A percentile compares a stretch with the other conserved stretches of the same genome.
These are phyloP conservation scores for Octomys mimax DNA, from an alignment of 2,797 vertebrate species.

Conservation along the genomic window DNA sequence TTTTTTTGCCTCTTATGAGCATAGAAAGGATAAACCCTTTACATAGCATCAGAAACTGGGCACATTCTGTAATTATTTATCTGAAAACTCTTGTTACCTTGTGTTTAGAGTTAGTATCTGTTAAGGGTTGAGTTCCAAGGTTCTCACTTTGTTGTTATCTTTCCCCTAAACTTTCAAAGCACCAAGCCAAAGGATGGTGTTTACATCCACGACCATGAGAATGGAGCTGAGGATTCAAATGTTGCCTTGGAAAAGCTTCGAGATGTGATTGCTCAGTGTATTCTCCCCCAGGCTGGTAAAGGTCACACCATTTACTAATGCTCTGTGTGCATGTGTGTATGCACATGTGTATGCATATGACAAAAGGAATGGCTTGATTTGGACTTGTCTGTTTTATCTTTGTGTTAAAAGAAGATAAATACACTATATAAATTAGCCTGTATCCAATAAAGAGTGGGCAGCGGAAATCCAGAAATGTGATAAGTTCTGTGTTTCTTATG, in stretches of 20 bases:
- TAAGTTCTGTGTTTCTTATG: not conserved
- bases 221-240: conserved; percentile 95
- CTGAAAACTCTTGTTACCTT: conserved; percentile 59
- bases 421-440: not conserved
- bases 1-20: conserved; percentile 21
- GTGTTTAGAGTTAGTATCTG: conserved; percentile 50
- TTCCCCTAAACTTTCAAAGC: conserved; percentile 87
- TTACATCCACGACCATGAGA: conserved; percentile 97
- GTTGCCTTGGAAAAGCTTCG: conserved; percentile 98
- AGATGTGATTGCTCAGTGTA: conserved; percentile 99
- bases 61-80: conserved; percentile 25
- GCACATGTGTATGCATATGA: not conserved
- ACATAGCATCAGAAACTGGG: conserved; percentile 41
- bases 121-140: conserved; percentile 31
- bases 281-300: conserved; percentile 98
- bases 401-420: conserved; percentile 61
- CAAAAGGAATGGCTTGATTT: not conserved
- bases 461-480: conserved; percentile 10
- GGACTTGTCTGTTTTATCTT: conserved; percentile 17
- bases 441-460: conserved; percentile 13
- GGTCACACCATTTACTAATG: conserved; percentile 84
- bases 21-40: conserved; percentile 10
- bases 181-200: conserved; percentile 96
- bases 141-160: conserved; percentile 73
- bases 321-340: conserved; percentile 14